These are phyloP conservation scores for Calephelis nemesis DNA, from an alignment of 1,140 invertebrate genomes.

Conservation along the genomic window DNA sequence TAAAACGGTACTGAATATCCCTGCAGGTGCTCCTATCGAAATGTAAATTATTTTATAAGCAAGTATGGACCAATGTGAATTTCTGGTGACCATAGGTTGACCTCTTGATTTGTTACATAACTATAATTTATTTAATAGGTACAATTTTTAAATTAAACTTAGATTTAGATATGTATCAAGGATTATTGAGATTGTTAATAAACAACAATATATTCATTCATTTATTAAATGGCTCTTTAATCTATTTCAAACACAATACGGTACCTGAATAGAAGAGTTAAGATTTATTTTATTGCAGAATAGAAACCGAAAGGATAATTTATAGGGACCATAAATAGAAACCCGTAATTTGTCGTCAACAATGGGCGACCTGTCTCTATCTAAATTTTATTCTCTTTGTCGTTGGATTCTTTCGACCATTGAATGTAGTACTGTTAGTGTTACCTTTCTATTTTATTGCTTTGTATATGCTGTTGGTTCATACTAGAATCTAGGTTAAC, in stretches of 20 bases:
- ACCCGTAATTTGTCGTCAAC: slow-evolving; percentile 33
- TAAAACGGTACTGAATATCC: no score
- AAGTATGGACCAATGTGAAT: no score
- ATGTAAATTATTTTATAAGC: no score
- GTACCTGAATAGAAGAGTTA: slow-evolving; percentile 14
- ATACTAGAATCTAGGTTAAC: no score
- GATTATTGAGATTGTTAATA: no score
- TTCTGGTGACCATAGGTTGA: no score
- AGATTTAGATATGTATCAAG: no score
- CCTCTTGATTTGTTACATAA: no score
- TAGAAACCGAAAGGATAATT: slow-evolving; percentile 26
- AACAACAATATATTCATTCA: no score
- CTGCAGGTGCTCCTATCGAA: no score
- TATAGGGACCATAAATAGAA: slow-evolving; percentile 31
- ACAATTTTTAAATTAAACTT: no score
- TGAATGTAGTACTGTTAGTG: slow-evolving; percentile 30
- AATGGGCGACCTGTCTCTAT: slow-evolving; percentile 28
- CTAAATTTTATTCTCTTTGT: slow-evolving; percentile 34
- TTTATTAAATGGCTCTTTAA: not conserved
- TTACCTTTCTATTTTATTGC: slow-evolving; percentile 7
- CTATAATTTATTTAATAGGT: no score
- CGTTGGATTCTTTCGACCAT: slow-evolving; percentile 31
- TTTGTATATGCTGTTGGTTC: not conserved
- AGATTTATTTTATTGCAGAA: slow-evolving; percentile 19
- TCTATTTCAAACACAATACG: slow-evolving; percentile 17